phyloP scores from a whole-genome alignment of 2,888 invertebrate species.

The Lumbricus terrestris region DNA sequence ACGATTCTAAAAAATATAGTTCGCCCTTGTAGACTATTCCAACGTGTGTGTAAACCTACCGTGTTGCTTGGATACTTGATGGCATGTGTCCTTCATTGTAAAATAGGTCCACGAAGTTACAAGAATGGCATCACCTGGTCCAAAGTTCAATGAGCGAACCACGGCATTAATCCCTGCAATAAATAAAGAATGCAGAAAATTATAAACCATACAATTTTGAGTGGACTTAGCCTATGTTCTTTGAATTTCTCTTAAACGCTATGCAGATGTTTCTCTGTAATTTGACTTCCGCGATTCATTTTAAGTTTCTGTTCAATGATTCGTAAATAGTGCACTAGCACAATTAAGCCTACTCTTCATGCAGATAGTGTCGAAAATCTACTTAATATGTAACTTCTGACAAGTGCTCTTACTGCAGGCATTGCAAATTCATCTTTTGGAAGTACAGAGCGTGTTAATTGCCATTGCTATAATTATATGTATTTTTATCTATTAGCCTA shows the following conservation, averaged over 20 bases:
- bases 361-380: too few species aligned
- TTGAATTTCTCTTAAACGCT: not conserved
- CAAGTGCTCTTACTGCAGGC: too few species aligned
- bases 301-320: not conserved
- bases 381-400: too few species aligned
- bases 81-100: slow-evolving; percentile 24
- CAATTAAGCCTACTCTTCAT: too few species aligned
- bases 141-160: slow-evolving; percentile 29
- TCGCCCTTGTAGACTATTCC: not conserved
- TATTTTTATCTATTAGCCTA: too few species aligned
- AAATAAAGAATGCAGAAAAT: not conserved
- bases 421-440: too few species aligned
- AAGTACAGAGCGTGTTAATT: too few species aligned
- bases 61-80: not conserved
- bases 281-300: not conserved
- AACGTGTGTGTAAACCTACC: not conserved
- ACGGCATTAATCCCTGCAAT: slow-evolving; percentile 33
- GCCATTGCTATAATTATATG: too few species aligned
- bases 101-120: slow-evolving; percentile 36
- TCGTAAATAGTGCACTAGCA: not conserved
- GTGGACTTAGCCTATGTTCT: too few species aligned
- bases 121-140: slow-evolving; percentile 34
- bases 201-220: too few species aligned
- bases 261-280: not conserved
- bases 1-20: not conserved